Percentiles rank a stretch among this genome's conserved stretches.
Conservation (phyloP, 2,797 vertebrate species). For the Aplochiton taeniatus region DNA sequence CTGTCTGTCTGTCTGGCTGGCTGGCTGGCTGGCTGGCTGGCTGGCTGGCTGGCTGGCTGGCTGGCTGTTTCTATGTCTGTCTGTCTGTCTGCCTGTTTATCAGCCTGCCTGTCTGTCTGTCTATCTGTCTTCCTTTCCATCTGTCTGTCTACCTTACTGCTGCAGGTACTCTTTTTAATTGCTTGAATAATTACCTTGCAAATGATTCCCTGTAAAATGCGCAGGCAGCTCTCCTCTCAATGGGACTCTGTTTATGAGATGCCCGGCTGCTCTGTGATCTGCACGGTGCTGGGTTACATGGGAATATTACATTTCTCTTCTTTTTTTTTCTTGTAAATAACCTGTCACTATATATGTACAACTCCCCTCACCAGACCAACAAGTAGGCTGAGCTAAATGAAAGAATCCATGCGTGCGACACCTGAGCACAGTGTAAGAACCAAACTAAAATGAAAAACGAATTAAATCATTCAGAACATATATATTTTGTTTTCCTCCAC, state of each 20-base stretch:
- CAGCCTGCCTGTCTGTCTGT: no score
- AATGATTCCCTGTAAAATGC: constrained; percentile 52
- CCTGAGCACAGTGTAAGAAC: constrained; percentile 13
- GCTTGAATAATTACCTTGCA: constrained; percentile 51
- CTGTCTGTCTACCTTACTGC: constrained; percentile 5
- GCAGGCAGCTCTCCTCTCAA: constrained; percentile 15
- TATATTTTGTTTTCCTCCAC: no score
- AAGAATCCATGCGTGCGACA: constrained; percentile 2
- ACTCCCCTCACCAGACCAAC: neutral
- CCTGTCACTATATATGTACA: constrained; percentile 17
- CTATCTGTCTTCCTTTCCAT: no score
- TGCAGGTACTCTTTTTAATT: constrained; percentile 66
- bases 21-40: constrained; percentile 34
- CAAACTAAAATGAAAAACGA: constrained; percentile 15
- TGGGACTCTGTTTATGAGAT: constrained; percentile 5
- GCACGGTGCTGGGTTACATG: neutral
- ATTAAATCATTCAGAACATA: no score
- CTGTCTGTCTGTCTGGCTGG: neutral
- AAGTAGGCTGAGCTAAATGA: constrained; percentile 10
- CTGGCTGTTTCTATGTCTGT: no score
- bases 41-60: neutral
- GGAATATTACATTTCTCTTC: neutral
- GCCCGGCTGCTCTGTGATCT: neutral
- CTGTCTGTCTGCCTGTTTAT: no score
- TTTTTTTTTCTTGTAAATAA: neutral